Conservation (phyloP, 2,113 vertebrate species). For the Callospermophilus lateralis region DNA sequence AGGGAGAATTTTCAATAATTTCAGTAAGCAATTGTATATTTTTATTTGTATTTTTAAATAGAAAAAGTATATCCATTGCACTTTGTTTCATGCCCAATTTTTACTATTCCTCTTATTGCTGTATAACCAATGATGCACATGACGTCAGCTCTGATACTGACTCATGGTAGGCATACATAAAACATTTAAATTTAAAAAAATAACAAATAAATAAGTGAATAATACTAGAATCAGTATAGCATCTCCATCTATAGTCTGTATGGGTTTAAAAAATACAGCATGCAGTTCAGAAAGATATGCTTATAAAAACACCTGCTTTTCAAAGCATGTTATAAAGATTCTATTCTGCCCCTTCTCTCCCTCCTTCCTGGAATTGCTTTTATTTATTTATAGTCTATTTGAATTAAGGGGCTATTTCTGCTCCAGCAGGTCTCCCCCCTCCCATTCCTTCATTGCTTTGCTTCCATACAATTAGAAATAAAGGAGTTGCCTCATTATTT, state of each 20-base stretch:
- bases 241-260: not conserved
- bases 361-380: not conserved
- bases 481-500: not conserved
- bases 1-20: not conserved
- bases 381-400: not conserved
- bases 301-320: not conserved
- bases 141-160: not conserved
- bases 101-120: not conserved
- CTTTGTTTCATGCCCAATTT: not conserved
- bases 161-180: not conserved
- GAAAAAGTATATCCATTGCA: not conserved
- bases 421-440: not conserved
- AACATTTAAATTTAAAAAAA: not conserved
- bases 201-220: not conserved
- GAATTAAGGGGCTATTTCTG: not conserved
- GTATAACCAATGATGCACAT: not conserved
- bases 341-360: accelerated
- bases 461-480: not conserved
- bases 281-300: not conserved
- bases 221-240: not conserved
- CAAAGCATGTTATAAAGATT: not conserved
- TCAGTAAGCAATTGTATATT: not conserved
- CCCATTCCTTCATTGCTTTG: not conserved
- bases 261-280: not conserved
- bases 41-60: not conserved